phyloP scores from a whole-genome alignment of 1,140 invertebrate species.

The Drosophila pruinosa region DNA sequence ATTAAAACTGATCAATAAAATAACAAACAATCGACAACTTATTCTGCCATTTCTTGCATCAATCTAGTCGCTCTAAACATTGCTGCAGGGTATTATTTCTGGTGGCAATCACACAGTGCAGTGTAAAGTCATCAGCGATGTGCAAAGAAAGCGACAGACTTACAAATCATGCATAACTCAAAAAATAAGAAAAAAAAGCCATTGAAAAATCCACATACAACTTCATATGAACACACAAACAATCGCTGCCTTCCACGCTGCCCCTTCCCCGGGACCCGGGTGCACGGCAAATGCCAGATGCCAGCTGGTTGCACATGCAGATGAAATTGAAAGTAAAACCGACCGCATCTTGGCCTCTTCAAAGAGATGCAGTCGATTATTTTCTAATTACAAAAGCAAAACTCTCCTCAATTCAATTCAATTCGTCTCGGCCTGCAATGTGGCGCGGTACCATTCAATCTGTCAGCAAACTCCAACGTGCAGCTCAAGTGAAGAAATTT shows the following conservation, averaged over 20 bases:
- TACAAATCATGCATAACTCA: conserved; percentile 62
- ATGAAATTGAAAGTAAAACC: conserved; percentile 59
- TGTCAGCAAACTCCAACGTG: conserved; percentile 26
- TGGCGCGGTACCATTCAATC: conserved; percentile 17
- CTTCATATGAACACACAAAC: background rate
- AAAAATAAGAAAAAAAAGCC: conserved; percentile 16
- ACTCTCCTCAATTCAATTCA: conserved; percentile 25
- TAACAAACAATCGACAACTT: too few species aligned
- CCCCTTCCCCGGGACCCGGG: too few species aligned
- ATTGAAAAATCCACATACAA: conserved; percentile 41
- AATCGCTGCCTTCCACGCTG: background rate
- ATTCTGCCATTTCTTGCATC: background rate
- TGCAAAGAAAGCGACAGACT: conserved; percentile 57
- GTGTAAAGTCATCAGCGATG: conserved; percentile 49
- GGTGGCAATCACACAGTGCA: conserved; percentile 42
- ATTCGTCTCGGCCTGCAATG: conserved; percentile 7
- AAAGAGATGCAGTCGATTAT: conserved; percentile 49
- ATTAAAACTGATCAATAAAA: too few species aligned
- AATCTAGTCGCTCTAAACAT: background rate
- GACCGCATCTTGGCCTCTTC: conserved; percentile 22
- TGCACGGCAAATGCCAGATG: background rate
- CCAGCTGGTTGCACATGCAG: conserved; percentile 33
- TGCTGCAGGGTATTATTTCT: conserved; percentile 33
- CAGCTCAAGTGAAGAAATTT: conserved; percentile 40
- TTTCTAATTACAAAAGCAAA: conserved; percentile 64